Conservation (phyloP, 1,140 invertebrate species). For the Bacillus rossius region DNA sequence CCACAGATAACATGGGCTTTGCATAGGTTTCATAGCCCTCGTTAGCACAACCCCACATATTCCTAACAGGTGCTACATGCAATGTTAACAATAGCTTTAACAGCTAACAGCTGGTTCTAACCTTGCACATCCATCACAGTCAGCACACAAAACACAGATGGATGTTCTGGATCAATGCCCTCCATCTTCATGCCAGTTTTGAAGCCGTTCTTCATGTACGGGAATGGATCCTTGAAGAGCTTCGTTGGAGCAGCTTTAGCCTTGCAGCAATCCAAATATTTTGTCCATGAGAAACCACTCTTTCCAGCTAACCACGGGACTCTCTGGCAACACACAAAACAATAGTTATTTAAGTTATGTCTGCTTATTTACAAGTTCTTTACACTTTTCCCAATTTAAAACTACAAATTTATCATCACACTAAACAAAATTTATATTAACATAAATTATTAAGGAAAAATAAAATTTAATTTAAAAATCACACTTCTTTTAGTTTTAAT, state of each 20-base stretch:
- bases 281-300: slow-evolving; percentile 67
- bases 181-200: slow-evolving; percentile 88
- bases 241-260: slow-evolving; percentile 68
- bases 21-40: neutral
- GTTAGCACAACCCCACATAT: too few relatives aligned
- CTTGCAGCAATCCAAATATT: slow-evolving; percentile 63
- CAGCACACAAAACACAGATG: slow-evolving; percentile 82
- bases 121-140: slow-evolving; percentile 75
- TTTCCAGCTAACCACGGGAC: slow-evolving; percentile 59
- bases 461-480: too few relatives aligned
- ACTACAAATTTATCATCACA: too few relatives aligned
- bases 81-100: neutral
- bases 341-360: too few relatives aligned
- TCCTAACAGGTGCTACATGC: too few relatives aligned
- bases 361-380: too few relatives aligned
- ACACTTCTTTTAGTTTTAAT: too few relatives aligned
- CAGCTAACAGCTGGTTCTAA: slow-evolving; percentile 11
- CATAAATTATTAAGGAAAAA: too few relatives aligned
- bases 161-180: slow-evolving; percentile 89
- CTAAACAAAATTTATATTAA: too few relatives aligned
- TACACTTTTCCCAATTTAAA: too few relatives aligned
- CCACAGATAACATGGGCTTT: neutral
- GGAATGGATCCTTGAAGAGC: slow-evolving; percentile 73
- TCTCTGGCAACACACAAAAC: neutral
- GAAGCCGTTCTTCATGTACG: slow-evolving; percentile 63